Conservation (phyloP, 2,888 invertebrate genomes). For the Drosophila cyrtoloma region DNA sequence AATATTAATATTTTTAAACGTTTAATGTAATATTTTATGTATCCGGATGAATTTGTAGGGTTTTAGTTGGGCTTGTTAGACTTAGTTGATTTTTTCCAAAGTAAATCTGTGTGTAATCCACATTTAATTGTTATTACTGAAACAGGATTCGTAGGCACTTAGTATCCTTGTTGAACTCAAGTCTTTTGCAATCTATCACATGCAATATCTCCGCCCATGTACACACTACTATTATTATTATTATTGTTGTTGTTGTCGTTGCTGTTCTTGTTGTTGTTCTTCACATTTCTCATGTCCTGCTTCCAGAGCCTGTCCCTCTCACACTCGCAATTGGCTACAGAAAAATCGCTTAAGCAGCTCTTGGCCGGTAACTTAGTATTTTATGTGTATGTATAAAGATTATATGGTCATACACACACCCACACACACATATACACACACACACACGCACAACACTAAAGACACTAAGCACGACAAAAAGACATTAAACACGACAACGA, state of each 20-base stretch:
- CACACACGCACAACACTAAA: slow-evolving; percentile 61
- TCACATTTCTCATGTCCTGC: slow-evolving; percentile 34
- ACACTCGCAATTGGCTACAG: not conserved
- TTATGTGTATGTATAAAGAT: slow-evolving; percentile 71
- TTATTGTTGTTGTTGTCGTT: slow-evolving; percentile 15
- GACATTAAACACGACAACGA: slow-evolving; percentile 84
- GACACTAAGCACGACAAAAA: slow-evolving; percentile 84
- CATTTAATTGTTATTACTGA: not conserved
- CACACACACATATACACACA: slow-evolving; percentile 44
- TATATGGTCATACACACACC: slow-evolving; percentile 60
- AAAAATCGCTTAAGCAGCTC: slow-evolving; percentile 52
- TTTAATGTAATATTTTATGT: not conserved
- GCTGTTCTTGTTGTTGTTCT: slow-evolving; percentile 14
- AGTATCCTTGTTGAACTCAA: not conserved
- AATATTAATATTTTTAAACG: not conserved
- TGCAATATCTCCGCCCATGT: slow-evolving; percentile 25
- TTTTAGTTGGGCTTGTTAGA: not conserved
- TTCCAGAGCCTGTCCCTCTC: slow-evolving; percentile 28
- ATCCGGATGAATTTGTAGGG: not conserved
- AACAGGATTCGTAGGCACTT: not conserved
- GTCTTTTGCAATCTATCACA: slow-evolving; percentile 23
- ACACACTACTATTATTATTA: not conserved
- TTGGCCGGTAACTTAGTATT: slow-evolving; percentile 64
- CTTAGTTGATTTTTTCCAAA: not conserved
- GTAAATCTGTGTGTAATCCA: not conserved